Evolutionary conservation across 2,113 vertebrate species (phyloP).

Genomic region (Nicator chloris): DNA sequence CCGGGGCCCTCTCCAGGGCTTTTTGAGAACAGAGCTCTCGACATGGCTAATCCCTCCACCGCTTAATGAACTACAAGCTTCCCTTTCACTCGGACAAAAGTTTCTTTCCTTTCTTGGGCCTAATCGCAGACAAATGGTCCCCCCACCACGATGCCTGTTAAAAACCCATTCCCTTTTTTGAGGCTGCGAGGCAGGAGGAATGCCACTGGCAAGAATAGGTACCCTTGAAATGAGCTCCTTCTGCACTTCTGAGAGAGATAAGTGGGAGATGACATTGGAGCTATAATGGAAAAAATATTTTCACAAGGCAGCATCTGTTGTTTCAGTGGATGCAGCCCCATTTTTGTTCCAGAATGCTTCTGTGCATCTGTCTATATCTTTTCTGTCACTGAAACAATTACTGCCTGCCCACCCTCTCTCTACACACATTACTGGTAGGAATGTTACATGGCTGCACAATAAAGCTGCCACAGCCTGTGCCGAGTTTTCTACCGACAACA

Average conservation of each 20-base stretch:
- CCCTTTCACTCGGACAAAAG: slow-evolving; percentile 81
- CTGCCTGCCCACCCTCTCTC: not conserved
- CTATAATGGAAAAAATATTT: slow-evolving; percentile 56
- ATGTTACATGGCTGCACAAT: slow-evolving; percentile 26
- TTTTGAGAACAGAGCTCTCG: slow-evolving; percentile 76
- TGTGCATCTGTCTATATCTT: slow-evolving; percentile 59
- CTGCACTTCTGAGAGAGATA: slow-evolving; percentile 52
- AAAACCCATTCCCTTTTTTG: slow-evolving; percentile 67
- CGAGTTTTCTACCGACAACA: not conserved
- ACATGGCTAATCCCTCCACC: slow-evolving; percentile 81
- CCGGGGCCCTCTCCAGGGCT: slow-evolving; percentile 51
- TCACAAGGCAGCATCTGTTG: slow-evolving; percentile 56
- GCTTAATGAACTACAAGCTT: slow-evolving; percentile 90
- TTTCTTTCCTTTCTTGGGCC: slow-evolving; percentile 71
- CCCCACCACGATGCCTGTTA: slow-evolving; percentile 65
- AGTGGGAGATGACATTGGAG: slow-evolving; percentile 54
- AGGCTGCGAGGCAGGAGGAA: slow-evolving; percentile 41
- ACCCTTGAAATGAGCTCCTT: slow-evolving; percentile 61
- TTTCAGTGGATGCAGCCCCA: slow-evolving; percentile 54
- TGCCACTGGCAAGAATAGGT: slow-evolving; percentile 56
- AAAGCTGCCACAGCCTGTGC: not conserved
- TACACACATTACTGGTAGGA: slow-evolving; percentile 1
- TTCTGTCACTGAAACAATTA: slow-evolving; percentile 62
- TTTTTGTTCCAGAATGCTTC: slow-evolving; percentile 51
- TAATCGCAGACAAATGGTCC: slow-evolving; percentile 80